phyloP scores from a whole-genome alignment of 2,113 vertebrate genomes.

The Empidonax traillii region DNA sequence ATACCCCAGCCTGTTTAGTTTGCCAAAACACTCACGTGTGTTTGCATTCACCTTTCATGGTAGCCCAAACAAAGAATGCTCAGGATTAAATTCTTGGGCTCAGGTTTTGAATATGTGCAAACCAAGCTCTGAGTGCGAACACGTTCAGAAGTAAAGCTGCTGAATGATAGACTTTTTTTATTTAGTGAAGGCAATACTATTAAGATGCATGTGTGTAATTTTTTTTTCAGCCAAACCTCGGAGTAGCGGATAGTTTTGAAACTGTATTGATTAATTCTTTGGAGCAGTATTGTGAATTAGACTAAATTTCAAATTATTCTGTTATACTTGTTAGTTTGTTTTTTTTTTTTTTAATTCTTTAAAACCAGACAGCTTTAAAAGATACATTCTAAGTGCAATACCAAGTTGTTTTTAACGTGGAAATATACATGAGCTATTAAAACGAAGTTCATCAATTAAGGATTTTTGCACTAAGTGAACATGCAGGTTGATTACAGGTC shows the following conservation, averaged over 20 bases:
- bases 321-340: not conserved
- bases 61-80: not conserved
- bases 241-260: not conserved
- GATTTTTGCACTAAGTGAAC: constrained; percentile 44
- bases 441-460: not conserved
- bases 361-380: constrained; percentile 51
- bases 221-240: not conserved
- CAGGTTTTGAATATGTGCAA: not conserved
- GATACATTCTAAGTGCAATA: constrained; percentile 53
- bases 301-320: not conserved
- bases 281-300: not conserved
- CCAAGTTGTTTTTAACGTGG: not conserved
- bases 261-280: not conserved
- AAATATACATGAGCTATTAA: not conserved
- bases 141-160: not conserved
- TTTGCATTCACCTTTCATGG: not conserved
- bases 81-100: not conserved
- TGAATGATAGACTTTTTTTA: not conserved
- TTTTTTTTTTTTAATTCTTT: not conserved
- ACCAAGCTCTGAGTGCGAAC: not conserved
- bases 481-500: constrained; percentile 11
- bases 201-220: not conserved
- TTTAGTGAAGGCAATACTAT: not conserved
- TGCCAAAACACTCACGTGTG: not conserved
- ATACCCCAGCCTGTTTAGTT: not conserved